Evolutionary conservation across 2,113 vertebrate genomes (phyloP), one percentile per base, ranked within the genome.

Genomic region (Egretta garzetta): DNA sequence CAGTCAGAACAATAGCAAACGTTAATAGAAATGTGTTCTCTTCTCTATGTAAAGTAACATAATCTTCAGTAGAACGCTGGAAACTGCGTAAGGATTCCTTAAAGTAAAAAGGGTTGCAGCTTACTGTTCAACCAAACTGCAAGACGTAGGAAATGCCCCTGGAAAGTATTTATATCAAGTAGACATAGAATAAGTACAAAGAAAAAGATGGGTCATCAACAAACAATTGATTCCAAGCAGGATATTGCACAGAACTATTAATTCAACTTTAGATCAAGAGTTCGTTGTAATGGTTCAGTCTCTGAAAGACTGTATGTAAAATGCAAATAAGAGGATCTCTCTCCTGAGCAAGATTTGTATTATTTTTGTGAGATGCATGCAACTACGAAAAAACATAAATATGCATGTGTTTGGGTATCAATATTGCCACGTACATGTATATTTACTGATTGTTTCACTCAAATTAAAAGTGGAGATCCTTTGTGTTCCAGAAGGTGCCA

Each of bases 1-100:
- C 53, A 68, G 93, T 55, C 71, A 84, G 58, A 94, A 70, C 64
- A 93, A 64, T 8, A 86, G 80, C 52, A 96, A 97, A 97, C 80
- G 88, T 67, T 43, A 90, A 81, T 8, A 86, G 52, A 66, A 79
- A 87, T 93, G 18, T 37, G 14, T 76, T 77, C 41, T 80, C 43
- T 76, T 64, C 39, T 84, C 47, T 73, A 12, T 21, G 10, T 83
- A 75, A 80, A 88, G 66, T 41, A 86, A 76, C 8, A 55, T 21
- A n/a, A 43, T n/a, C 8, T 68, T 70, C 41, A 84, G 32, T 53
- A 62, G 52, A 86, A 92, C 33, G 22, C 23, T 95, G 59, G 41
- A 93, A 84, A 39, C 39, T 52, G 49, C 49, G 37, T 70, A 19
- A 86, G 52, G 37, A 64, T 70, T 71, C 63, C 73, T 91, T 86